A percentile compares a stretch with the other conserved stretches of the same genome.
phyloP scores from a whole-genome alignment of 2,797 vertebrate genomes.

The Meda fulgida region DNA sequence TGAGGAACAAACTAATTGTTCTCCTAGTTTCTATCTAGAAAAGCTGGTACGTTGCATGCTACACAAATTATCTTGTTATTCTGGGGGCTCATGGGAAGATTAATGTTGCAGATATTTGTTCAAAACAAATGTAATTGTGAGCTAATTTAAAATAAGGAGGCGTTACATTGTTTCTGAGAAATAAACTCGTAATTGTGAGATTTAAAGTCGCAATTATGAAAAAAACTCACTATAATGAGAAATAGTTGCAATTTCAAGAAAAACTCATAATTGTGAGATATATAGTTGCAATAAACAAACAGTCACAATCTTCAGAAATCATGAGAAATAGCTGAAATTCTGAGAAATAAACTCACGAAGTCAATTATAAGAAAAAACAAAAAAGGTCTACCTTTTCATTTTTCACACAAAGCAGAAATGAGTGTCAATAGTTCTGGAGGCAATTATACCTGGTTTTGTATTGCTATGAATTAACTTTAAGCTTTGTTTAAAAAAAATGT shows the following conservation, averaged over 20 bases:
- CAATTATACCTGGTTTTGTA: background rate
- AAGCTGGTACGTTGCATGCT: background rate
- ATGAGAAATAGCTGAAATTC: background rate
- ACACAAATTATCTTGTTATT: background rate
- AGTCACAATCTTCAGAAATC: background rate
- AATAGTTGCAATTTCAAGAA: background rate
- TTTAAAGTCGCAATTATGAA: background rate
- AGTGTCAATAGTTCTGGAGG: background rate
- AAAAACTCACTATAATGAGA: background rate
- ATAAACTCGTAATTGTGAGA: background rate
- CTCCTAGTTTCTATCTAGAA: background rate
- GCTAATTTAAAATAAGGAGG: background rate
- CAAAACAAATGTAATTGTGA: background rate
- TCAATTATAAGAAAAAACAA: background rate
- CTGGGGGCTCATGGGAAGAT: background rate
- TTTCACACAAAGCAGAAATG: background rate
- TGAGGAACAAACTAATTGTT: background rate
- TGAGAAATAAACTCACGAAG: background rate
- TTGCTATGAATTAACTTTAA: too few species aligned
- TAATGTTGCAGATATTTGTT: background rate
- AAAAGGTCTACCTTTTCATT: background rate
- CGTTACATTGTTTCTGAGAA: background rate
- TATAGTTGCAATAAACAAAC: background rate
- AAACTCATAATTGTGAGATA: background rate
- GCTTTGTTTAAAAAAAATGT: too few species aligned